A percentile compares a stretch with the other conserved stretches of the same genome.
These are phyloP conservation scores for Aplodontia rufa DNA, from an alignment of 2,113 vertebrate genomes.

Conservation along the genomic window DNA sequence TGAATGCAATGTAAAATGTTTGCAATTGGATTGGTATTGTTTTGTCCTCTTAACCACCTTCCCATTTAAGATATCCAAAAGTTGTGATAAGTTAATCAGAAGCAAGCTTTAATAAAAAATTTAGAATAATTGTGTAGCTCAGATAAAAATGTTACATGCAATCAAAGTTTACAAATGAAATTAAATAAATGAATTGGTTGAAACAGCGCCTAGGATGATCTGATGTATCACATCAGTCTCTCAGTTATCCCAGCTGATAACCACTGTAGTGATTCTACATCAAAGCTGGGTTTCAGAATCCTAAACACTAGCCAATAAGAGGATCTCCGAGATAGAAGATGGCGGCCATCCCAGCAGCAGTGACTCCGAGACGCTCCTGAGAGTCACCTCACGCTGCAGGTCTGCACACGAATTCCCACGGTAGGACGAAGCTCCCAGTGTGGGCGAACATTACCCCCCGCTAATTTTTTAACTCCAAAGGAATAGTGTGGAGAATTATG, in stretches of 20 bases:
- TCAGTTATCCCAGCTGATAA: neutral
- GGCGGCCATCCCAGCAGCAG: too few species aligned
- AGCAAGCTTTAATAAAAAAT: neutral
- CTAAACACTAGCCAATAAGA: neutral
- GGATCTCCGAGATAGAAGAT: too few species aligned
- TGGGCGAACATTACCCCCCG: too few species aligned
- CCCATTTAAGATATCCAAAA: neutral
- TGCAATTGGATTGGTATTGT: neutral
- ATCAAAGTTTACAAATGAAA: neutral
- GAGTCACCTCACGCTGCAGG: too few species aligned
- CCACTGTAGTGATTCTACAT: neutral
- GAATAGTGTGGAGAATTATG: too few species aligned
- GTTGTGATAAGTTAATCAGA: neutral
- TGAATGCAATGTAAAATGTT: constrained; percentile 2
- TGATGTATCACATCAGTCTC: neutral
- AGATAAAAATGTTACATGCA: neutral
- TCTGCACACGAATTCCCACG: too few species aligned
- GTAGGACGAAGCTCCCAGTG: too few species aligned
- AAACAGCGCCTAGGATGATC: neutral
- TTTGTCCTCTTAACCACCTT: neutral
- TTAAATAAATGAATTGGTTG: neutral
- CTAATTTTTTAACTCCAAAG: too few species aligned
- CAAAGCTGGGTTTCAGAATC: neutral
- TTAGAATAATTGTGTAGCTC: constrained; percentile 1
- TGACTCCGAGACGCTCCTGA: too few species aligned